phyloP scores from a whole-genome alignment of 1,140 invertebrate genomes.

The Propsilocerus akamusi region DNA sequence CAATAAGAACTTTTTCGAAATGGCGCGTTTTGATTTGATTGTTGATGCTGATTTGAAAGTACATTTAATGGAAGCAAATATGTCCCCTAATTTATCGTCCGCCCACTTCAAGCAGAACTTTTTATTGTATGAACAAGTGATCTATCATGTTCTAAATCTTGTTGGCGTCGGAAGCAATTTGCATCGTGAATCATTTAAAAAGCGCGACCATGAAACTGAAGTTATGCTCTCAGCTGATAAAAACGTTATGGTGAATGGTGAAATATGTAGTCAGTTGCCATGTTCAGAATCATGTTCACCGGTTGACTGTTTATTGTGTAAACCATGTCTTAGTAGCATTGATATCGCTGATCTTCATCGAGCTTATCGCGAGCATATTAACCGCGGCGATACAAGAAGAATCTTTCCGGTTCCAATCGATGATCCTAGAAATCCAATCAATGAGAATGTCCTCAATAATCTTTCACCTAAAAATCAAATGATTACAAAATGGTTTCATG shows the following conservation, averaged over 20 bases:
- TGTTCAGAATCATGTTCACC: conserved; percentile 43
- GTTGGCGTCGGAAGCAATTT: conserved; percentile 40
- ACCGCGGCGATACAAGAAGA: conserved; percentile 56
- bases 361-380: conserved; percentile 62
- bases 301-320: conserved; percentile 58
- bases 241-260: conserved; percentile 58
- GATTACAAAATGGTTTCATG: conserved; percentile 16
- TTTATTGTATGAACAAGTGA: conserved; percentile 79
- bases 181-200: conserved; percentile 6
- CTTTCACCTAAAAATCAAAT: conserved; percentile 3
- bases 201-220: conserved; percentile 21
- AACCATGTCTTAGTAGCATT: conserved; percentile 47
- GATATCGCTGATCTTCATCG: conserved; percentile 35
- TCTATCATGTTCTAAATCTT: conserved; percentile 69
- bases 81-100: conserved; percentile 93
- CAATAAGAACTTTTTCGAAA: conserved; percentile 74
- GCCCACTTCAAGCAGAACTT: conserved; percentile 78
- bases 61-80: conserved; percentile 89
- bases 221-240: conserved; percentile 58
- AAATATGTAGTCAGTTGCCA: conserved; percentile 37
- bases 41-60: conserved; percentile 77
- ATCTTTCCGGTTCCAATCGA: conserved; percentile 63
- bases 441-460: not conserved
- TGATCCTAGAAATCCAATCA: conserved; percentile 11
- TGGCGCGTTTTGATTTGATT: conserved; percentile 86